Base-by-base conservation (phyloP, 2,888 invertebrate genomes). In the Lacanobia oleracea region DNA sequence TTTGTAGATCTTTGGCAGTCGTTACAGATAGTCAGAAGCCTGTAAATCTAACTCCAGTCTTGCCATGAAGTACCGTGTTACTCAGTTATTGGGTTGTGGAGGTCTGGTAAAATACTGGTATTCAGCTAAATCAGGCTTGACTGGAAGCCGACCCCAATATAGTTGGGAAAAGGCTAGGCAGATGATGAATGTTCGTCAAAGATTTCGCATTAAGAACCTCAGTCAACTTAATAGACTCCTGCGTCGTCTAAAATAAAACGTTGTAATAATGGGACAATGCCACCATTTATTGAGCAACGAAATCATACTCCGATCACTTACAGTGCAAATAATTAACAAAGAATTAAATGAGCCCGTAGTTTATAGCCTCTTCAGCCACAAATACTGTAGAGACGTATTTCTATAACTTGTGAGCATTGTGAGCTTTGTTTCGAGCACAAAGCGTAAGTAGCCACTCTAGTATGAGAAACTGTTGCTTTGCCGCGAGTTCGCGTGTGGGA, bases 381-480 rank as follows among this genome's bases (percentile, higher is more conserved):
- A 92, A 91, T 90, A 82, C 70, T 86, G 87, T 63, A 14, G 84
- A 91, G 91, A 92, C 87, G 89, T 89, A 90, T 90, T 90, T 87
- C 87, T 86, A 88, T 90, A 88, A 90, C 92, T 92, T 92, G 92
- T 92, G 82, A 79, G 79, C 81, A 93, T 93, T 92, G 93, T 93
- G 83, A 77, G 78, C 81, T 92, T 95, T 95, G 95, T 95, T 91
- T 88, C 75, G 82, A 69, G 89, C 82, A 95, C 91, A 94, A 95
- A 90, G 91, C 89, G 70, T 87, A 87, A 93, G 90, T 89, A 89
- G 88, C 89, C 90, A 90, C 92, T 92, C 79, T 83, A 86, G 89
- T 92, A 93, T 94, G 95, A 95, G 95, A 95, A 95, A 95, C 88
- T 91, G 92, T 93, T 90, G 90, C 92, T 91, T 79, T 82, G 83